phyloP scores from a whole-genome alignment of 2,888 invertebrate species.

The Stenurella melanura region DNA sequence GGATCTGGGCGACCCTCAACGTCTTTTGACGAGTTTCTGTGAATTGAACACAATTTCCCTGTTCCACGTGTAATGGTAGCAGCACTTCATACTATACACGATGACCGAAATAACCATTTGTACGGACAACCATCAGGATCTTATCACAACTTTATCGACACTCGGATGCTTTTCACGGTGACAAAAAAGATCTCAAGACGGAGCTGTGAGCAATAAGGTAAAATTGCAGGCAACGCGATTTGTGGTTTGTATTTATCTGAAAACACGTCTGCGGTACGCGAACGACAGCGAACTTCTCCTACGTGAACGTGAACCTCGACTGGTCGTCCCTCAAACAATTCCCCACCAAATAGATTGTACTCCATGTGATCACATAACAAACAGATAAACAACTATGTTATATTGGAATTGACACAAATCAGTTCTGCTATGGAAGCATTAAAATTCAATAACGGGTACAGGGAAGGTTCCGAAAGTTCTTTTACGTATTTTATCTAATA shows the following conservation, averaged over 20 bases:
- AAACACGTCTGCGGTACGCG: conserved; percentile 3
- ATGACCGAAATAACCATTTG: conserved; percentile 68
- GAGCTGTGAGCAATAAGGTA: conserved; percentile 17
- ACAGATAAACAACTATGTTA: conserved; percentile 36
- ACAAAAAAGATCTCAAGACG: neutral
- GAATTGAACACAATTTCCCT: conserved; percentile 94
- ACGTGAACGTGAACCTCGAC: conserved; percentile 40
- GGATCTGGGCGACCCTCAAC: conserved; percentile 76
- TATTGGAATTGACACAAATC: conserved; percentile 14
- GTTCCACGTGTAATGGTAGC: conserved; percentile 94
- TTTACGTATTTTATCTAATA: neutral
- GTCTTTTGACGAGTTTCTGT: conserved; percentile 94
- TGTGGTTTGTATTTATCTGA: neutral
- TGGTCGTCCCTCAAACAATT: conserved; percentile 52
- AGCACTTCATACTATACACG: conserved; percentile 81
- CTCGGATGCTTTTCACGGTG: neutral
- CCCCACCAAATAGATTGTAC: conserved; percentile 45
- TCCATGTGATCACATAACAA: conserved; percentile 54
- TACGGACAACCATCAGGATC: conserved; percentile 66
- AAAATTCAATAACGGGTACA: neutral
- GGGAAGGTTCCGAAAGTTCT: conserved; percentile 19
- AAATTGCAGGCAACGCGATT: neutral
- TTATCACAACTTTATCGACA: conserved; percentile 11
- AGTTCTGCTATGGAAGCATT: neutral
- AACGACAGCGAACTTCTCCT: conserved; percentile 20